Conservation (phyloP, 1,140 invertebrate genomes). For the Bombus sylvicola region DNA sequence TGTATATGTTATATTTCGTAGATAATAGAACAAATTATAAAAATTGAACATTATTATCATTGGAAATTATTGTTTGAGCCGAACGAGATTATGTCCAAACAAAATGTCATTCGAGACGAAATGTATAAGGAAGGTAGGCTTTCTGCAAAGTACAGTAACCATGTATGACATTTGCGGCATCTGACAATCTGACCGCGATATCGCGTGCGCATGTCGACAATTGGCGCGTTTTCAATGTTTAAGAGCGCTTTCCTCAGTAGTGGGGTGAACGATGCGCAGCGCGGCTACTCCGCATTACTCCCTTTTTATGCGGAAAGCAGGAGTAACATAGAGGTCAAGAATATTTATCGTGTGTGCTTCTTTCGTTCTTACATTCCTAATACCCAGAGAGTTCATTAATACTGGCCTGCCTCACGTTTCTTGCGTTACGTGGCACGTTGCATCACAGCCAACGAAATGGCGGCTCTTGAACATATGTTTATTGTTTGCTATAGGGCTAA, state of each 20-base stretch:
- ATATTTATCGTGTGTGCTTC: background rate
- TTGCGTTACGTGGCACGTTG: background rate
- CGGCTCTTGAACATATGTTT: background rate
- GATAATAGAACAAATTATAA: background rate
- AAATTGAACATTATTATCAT: background rate
- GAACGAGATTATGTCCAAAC: background rate
- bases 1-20: background rate
- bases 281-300: constrained; percentile 82
- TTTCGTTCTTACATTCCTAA: constrained; percentile 66
- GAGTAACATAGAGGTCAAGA: constrained; percentile 66
- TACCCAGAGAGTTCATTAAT: constrained; percentile 67
- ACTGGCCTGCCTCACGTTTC: constrained; percentile 71
- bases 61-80: background rate
- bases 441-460: constrained; percentile 12
- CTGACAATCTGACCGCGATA: background rate
- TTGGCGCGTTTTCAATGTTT: constrained; percentile 72
- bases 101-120: background rate
- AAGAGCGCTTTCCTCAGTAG: constrained; percentile 73
- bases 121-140: background rate
- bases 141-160: background rate
- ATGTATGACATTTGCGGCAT: background rate
- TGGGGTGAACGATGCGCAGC: constrained; percentile 81
- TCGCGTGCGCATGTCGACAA: constrained; percentile 66
- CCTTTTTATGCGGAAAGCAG: constrained; percentile 80
- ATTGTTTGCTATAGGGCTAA: background rate